Evolutionary conservation across 2,888 invertebrate genomes (phyloP).

Genomic region (Euplexia lucipara): DNA sequence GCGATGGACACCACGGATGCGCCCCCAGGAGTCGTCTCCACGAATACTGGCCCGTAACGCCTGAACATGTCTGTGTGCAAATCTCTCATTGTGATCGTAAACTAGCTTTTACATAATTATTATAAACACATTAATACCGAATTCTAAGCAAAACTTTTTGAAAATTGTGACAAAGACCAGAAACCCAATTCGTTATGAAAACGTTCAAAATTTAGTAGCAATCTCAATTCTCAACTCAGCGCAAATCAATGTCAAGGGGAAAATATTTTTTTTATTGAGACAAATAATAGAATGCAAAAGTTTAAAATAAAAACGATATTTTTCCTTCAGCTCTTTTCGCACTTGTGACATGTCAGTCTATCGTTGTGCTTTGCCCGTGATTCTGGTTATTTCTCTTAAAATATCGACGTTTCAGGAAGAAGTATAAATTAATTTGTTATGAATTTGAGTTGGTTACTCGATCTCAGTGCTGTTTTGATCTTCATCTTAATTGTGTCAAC

Average conservation of each 20-base stretch:
- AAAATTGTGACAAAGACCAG: too few species aligned
- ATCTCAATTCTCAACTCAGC: too few species aligned
- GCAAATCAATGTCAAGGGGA: too few species aligned
- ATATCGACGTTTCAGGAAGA: background rate
- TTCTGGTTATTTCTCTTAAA: background rate
- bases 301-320: too few species aligned
- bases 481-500: conserved; percentile 25
- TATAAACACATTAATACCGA: too few species aligned
- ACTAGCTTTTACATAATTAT: conserved; percentile 51
- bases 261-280: too few species aligned
- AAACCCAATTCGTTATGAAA: too few species aligned
- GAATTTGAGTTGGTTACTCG: background rate
- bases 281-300: background rate
- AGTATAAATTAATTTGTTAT: background rate
- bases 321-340: background rate
- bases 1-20: conserved; percentile 94
- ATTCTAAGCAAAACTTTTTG: too few species aligned
- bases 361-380: background rate
- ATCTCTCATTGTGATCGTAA: conserved; percentile 81
- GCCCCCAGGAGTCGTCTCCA: conserved; percentile 94
- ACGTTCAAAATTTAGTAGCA: too few species aligned
- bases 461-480: conserved; percentile 12
- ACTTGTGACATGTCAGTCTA: background rate
- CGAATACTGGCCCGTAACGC: conserved; percentile 94
- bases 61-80: conserved; percentile 92